Base-by-base conservation (phyloP, 2,888 invertebrate genomes). In the Orthosia incerta region DNA sequence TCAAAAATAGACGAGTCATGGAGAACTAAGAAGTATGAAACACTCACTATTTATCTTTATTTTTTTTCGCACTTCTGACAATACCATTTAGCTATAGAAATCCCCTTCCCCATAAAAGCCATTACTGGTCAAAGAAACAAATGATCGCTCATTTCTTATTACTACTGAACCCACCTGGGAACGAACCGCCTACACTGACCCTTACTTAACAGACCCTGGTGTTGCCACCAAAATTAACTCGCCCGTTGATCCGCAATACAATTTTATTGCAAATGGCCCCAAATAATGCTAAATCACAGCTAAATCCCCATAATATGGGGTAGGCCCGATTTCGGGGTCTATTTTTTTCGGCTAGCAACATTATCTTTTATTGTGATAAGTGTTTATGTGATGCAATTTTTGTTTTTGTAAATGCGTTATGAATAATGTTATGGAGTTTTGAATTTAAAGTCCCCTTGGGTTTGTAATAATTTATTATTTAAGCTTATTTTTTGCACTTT, bases 221-320 rank as follows among this genome's bases (percentile, higher is more conserved):
- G 87, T 86, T 88, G 87, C 92, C 89, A 90, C 83, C 89, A 83
- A 92, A 94, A 95, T 95, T 93, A 95, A 92, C 93, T 90, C 80
- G 85, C 86, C 80, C 83, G 82, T 87, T 91, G 89, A 93, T 93
- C 93, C 94, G 89, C 93, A 91, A 91, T 93, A 92, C 92, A 90
- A 90, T 94, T 94, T 94, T 95, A 95, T 94, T 94, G 95, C 94
- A 91, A 93, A 94, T 91, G 91, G 93, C 88, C 76, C 83, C 89
- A 88, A 91, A 93, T 94, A 94, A 94, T 93, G 93, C 90, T 94
- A 95, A 93, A 95, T 95, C 94, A 94, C 91, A 83, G 74, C 87
- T 88, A 94, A 95, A 94, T 92, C 94, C 94, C 90, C 80, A 75
- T 90, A 91, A 92, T 92, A 87, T 89, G 88, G 90, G 90, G 88